Base-by-base conservation (phyloP, 1,140 invertebrate species). In the Metopolophium dirhodum region DNA sequence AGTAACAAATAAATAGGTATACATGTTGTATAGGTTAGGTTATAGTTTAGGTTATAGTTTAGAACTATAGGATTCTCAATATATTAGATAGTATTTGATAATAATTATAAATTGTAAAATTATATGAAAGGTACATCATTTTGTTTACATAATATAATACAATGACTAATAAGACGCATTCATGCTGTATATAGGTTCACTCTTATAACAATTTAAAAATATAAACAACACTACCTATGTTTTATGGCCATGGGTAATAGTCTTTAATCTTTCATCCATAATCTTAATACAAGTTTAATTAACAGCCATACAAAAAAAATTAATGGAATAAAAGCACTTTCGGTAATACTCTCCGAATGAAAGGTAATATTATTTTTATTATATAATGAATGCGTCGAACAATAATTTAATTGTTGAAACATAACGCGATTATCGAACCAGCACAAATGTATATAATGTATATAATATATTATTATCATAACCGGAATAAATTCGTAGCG, bases 351-450 rank as follows among this genome's bases (percentile, higher is more conserved):
- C 14, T 77, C 11, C 30, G 14, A 20, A 77, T 77, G 61, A 77
- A 77, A 77, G 61, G 61, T n/a, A 77, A 77, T 77, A 77, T 77
- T 77, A n/a, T 68, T 68, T 77, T 77, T n/a, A 77, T 77, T 77
- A 77, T 35, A 77, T 77, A 77, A 77, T 77, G 14, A 77, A 2
- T n/a, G 61, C 14, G n/a, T 77, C 30, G 14, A n/a, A 77, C 30
- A 77, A 77, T 77, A 77, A 77, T 77, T 77, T n/a, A 77, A 77
- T 77, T 77, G 61, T 77, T 77, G 14, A 77, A 77, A 77, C 61
- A 77, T 77, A 77, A 77, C 61, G 14, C 61, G 30, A 77, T 77
- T 77, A 77, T 77, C 61, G 61, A 77, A 77, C n/a, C n/a, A n/a
- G n/a, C n/a, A 68, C 26, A 68, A 14, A n/a, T n/a, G n/a, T 37